Conservation (phyloP, 2,113 vertebrate genomes). For the Zingel zingel region DNA sequence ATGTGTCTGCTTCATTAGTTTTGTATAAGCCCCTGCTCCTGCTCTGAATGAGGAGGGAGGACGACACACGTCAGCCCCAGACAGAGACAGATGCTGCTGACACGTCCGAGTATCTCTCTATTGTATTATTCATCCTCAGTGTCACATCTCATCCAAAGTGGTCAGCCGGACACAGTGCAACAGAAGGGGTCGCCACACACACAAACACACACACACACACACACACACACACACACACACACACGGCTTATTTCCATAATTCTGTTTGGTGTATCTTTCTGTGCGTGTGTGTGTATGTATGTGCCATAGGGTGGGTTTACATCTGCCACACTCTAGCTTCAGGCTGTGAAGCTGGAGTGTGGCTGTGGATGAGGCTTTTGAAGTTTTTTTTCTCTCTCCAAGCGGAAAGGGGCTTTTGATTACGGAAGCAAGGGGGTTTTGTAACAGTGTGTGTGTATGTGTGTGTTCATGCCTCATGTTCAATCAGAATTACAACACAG, state of each 20-base stretch:
- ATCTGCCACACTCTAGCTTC: constrained; percentile 58
- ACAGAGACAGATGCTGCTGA: constrained; percentile 79
- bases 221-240: constrained; percentile 8
- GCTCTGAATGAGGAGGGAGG: constrained; percentile 70
- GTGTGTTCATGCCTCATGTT: not conserved
- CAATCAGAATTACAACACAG: too few relatives aligned
- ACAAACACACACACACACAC: constrained; percentile 12
- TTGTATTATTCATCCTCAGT: constrained; percentile 78
- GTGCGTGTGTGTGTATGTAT: not conserved
- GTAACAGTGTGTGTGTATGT: constrained; percentile 10
- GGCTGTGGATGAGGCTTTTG: constrained; percentile 53
- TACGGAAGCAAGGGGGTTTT: constrained; percentile 5
- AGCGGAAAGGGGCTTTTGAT: constrained; percentile 19
- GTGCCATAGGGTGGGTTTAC: constrained; percentile 43
- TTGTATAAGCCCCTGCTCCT: constrained; percentile 44
- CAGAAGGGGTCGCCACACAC: constrained; percentile 47
- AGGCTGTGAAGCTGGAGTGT: constrained; percentile 3
- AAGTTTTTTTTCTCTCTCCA: constrained; percentile 40
- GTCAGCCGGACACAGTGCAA: constrained; percentile 50
- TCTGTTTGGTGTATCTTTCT: constrained; percentile 47
- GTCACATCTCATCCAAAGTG: constrained; percentile 74
- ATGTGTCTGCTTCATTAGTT: constrained; percentile 74
- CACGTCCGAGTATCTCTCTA: constrained; percentile 69
- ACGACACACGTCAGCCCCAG: constrained; percentile 70
- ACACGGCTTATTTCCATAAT: constrained; percentile 51